Evolutionary conservation across 2,888 invertebrate genomes (phyloP).

Genomic region (Tetheella fluctuosa): DNA sequence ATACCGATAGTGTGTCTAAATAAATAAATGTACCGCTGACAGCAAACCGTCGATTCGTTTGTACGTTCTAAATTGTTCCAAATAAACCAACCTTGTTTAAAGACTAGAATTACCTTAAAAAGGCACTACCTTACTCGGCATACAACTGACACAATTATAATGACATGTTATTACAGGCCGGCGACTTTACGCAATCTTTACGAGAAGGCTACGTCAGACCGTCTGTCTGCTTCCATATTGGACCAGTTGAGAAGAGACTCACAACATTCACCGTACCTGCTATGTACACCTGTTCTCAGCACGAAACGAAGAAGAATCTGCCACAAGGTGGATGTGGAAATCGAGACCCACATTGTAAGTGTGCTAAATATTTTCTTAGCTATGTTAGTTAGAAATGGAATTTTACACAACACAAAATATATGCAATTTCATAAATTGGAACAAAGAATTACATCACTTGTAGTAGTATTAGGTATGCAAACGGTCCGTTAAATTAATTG

Average conservation of each 20-base stretch:
- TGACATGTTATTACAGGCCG: constrained; percentile 82
- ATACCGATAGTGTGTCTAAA: constrained; percentile 6
- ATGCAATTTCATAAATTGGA: too few relatives aligned
- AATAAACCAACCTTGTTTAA: constrained; percentile 1
- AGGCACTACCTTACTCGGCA: constrained; percentile 1
- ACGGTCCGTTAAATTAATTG: too few relatives aligned
- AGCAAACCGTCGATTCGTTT: constrained; percentile 5
- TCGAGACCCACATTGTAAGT: constrained; percentile 95
- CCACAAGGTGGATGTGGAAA: constrained; percentile 90
- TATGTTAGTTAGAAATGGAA: too few relatives aligned
- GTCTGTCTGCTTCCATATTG: constrained; percentile 86
- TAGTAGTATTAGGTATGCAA: too few relatives aligned
- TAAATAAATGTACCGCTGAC: background rate
- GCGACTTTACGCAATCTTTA: constrained; percentile 90
- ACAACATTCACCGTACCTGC: constrained; percentile 88
- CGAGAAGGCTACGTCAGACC: constrained; percentile 89
- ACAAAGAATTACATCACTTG: too few relatives aligned
- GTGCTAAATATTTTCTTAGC: background rate
- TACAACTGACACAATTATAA: constrained; percentile 7
- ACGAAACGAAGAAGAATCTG: constrained; percentile 87
- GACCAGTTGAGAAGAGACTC: constrained; percentile 86
- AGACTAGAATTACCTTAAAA: background rate
- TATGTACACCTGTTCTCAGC: constrained; percentile 92
- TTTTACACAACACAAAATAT: too few relatives aligned
- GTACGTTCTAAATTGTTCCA: constrained; percentile 7